Evolutionary conservation across 2,888 invertebrate species (phyloP).

Genomic region (Apoda limacodes): DNA sequence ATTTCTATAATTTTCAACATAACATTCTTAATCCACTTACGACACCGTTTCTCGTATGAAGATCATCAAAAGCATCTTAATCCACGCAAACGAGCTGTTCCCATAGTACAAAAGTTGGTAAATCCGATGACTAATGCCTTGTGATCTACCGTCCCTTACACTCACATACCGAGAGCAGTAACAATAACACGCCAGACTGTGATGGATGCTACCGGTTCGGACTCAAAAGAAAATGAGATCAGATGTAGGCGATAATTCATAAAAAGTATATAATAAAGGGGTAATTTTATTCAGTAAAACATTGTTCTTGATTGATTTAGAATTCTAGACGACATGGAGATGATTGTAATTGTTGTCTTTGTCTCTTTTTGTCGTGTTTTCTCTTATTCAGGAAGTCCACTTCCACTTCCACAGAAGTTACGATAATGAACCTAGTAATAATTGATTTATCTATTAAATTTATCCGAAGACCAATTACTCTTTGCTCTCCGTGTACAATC

Average conservation of each 20-base stretch:
- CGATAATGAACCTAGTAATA: too few relatives aligned
- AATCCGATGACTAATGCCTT: slow-evolving; percentile 46
- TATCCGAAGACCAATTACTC: too few relatives aligned
- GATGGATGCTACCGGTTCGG: slow-evolving; percentile 52
- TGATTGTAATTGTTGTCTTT: too few relatives aligned
- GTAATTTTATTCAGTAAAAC: slow-evolving; percentile 38
- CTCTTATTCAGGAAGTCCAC: too few relatives aligned
- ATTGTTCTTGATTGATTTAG: slow-evolving; percentile 46
- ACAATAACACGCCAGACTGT: slow-evolving; percentile 42
- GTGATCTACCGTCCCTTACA: slow-evolving; percentile 20
- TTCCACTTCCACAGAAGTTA: too few relatives aligned
- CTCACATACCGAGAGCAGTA: slow-evolving; percentile 35
- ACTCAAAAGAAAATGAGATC: slow-evolving; percentile 49
- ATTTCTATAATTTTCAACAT: too few relatives aligned
- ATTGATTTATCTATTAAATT: too few relatives aligned
- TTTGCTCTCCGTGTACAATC: too few relatives aligned
- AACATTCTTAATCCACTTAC: not conserved
- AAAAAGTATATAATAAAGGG: slow-evolving; percentile 51
- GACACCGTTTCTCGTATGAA: too few relatives aligned
- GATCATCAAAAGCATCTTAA: slow-evolving; percentile 27
- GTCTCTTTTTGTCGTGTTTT: too few relatives aligned
- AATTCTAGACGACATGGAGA: slow-evolving; percentile 20
- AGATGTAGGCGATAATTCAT: slow-evolving; percentile 57
- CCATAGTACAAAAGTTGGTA: slow-evolving; percentile 46
- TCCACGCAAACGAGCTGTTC: slow-evolving; percentile 37